A percentile compares a stretch with the other conserved stretches of the same genome.
Conservation (phyloP, 1,140 invertebrate species). For the silkworm (Bombyx mori) region ASM3026992v2 NC_085110.1:10831001-10831500, state of each 20-base stretch:
- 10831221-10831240: conserved; percentile 48
- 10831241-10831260: not conserved
- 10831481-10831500: no score
- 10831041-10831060: conserved; percentile 54
- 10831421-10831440: no score
- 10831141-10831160: conserved; percentile 52
- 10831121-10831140: conserved; percentile 51
- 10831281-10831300: no score
- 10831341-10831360: no score
- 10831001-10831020: no score
- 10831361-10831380: no score
- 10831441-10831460: no score
- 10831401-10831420: no score
- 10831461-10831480: no score
- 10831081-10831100: conserved; percentile 56
- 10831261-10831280: not conserved
- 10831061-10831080: conserved; percentile 61
- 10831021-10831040: conserved; percentile 41
- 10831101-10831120: conserved; percentile 52
- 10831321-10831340: no score
- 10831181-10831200: conserved; percentile 48
- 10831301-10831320: no score
- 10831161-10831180: conserved; percentile 43
- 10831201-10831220: conserved; percentile 50
- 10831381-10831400: no score